Evolutionary conservation across 2,888 invertebrate species (phyloP), one percentile per base, ranked within the genome.

Genomic region (Diarsia rubi): DNA sequence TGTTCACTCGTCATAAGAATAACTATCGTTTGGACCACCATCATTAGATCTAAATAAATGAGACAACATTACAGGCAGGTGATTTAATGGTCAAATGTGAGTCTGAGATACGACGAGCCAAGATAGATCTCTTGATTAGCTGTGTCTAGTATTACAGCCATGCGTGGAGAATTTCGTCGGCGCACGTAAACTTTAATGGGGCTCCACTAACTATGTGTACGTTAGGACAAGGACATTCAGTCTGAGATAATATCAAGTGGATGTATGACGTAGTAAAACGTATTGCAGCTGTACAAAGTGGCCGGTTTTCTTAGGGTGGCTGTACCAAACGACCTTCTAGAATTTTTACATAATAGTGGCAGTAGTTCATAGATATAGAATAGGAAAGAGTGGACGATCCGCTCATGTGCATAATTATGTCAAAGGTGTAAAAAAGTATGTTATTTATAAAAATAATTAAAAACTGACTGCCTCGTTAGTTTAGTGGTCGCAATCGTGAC

Each of bases 131-230:
- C 69, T 45, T 59, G 65, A 80, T 70, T 65, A 73, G 31, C n/a
- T 49, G 12, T 27, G 63, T 73, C 44, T 63, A 3, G 5, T 79
- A 54, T 49, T 44, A 59, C 44, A n/a, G 3, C 37, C 62, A 42
- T 54, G 45, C 37, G 27, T 60, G 12, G 37, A 64, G 42, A 66
- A 69, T 69, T 45, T 63, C 42, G 59, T 21, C 57, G 14, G 2
- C 24, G 11, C 21, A 69, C 60, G 67, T 81, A 60, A 82, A 82
- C 66, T 69, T 81, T 67, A 83, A 81, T 77, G 64, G 54, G 44
- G n/a, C 57, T 73, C 59, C 21, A 47, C 73, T 59, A 80, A 80
- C 77, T 74, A 72, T 72, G 64, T 69, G 54, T 52, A 65, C 62
- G 37, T 76, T 60, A 66, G 37, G 19, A 45, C 73, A 62, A 72